phyloP scores from a whole-genome alignment of 2,888 invertebrate species.

The Molanna angustata region DNA sequence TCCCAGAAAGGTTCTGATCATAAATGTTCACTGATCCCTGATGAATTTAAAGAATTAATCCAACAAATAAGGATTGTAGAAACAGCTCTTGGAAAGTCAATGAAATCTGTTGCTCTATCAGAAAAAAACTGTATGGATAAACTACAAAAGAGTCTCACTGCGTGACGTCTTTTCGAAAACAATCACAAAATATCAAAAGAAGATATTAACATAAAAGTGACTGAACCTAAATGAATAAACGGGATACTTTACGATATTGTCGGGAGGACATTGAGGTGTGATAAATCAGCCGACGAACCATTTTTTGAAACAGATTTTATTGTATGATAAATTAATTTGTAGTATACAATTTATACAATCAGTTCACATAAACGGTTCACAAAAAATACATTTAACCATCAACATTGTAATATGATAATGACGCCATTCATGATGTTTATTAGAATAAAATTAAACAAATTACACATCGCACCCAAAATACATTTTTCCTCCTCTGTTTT shows the following conservation, averaged over 20 bases:
- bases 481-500: no score
- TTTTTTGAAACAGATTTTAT: constrained; percentile 37
- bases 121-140: constrained; percentile 70
- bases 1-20: constrained; percentile 77
- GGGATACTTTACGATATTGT: constrained; percentile 55
- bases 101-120: constrained; percentile 53
- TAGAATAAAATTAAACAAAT: no score
- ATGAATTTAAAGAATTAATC: constrained; percentile 62
- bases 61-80: constrained; percentile 61
- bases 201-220: constrained; percentile 73
- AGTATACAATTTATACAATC: no score
- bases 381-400: no score
- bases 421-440: no score
- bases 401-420: no score
- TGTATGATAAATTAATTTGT: no score
- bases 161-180: constrained; percentile 54
- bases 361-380: no score
- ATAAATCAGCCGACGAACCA: constrained; percentile 54
- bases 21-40: constrained; percentile 67
- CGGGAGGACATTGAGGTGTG: constrained; percentile 51
- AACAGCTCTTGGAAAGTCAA: constrained; percentile 55
- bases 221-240: constrained; percentile 66
- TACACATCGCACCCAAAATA: no score
- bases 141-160: constrained; percentile 74
- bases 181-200: constrained; percentile 56